Evolutionary conservation across 2,888 invertebrate genomes (phyloP).

Genomic region (Caprella mutica): DNA sequence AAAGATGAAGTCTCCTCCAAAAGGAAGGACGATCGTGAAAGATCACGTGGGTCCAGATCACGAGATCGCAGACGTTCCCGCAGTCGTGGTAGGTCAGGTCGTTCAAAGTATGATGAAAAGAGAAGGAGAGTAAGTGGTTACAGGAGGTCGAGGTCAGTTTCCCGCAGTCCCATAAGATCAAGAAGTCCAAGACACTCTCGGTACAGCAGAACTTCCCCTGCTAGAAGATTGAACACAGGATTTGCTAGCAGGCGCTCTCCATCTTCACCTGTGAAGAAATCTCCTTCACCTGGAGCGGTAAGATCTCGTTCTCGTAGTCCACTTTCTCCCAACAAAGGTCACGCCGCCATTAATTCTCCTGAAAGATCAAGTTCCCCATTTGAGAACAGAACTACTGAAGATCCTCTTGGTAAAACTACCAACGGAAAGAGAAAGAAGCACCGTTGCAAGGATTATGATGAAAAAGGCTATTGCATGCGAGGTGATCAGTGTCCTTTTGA

Average conservation of each 20-base stretch:
- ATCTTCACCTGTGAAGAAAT: conserved; percentile 9
- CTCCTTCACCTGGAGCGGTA: conserved; percentile 1
- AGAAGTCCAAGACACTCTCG: conserved; percentile 23
- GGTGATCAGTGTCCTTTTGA: conserved; percentile 95
- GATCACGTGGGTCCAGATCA: conserved; percentile 25
- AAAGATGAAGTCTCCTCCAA: conserved; percentile 17
- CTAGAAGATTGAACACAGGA: conserved; percentile 1
- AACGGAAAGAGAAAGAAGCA: conserved; percentile 21
- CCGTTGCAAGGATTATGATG: conserved; percentile 32
- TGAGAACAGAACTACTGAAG: too few species aligned
- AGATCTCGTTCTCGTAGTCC: conserved; percentile 18
- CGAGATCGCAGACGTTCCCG: conserved; percentile 21
- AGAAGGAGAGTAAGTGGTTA: neutral
- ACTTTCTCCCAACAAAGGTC: neutral
- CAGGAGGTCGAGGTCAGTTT: conserved; percentile 24
- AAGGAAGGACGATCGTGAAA: conserved; percentile 12
- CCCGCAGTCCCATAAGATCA: conserved; percentile 21
- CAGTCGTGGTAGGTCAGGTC: neutral
- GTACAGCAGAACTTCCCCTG: conserved; percentile 8
- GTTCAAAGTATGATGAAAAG: neutral
- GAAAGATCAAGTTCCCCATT: too few species aligned
- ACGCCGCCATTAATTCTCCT: neutral
- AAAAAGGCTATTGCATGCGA: conserved; percentile 89
- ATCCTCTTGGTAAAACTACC: conserved; percentile 6
- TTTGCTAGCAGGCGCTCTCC: conserved; percentile 21